Evolutionary conservation across 2,888 invertebrate genomes (phyloP).

Genomic region (Scelioninae gen. 2): DNA sequence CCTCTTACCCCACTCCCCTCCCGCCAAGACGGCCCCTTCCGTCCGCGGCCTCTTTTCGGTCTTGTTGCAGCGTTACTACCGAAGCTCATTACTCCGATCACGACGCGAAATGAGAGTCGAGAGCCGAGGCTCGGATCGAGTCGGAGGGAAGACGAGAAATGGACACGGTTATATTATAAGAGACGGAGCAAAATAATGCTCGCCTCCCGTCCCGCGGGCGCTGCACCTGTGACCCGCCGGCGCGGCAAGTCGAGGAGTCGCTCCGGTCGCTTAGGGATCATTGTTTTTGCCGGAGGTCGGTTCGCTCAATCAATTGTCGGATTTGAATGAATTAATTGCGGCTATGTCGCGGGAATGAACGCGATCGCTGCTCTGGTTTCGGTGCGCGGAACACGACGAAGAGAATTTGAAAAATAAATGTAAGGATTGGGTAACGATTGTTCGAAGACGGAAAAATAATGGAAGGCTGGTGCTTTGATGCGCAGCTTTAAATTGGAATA

Average conservation of each 20-base stretch:
- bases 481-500: too few species aligned
- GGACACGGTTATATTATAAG: constrained; percentile 74
- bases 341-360: too few species aligned
- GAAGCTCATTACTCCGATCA: constrained; percentile 75
- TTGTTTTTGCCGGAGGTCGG: too few species aligned
- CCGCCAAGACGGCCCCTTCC: constrained; percentile 61
- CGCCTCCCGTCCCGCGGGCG: constrained; percentile 68
- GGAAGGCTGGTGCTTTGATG: too few species aligned
- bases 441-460: too few species aligned
- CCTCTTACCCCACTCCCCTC: constrained; percentile 62
- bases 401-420: too few species aligned
- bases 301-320: too few species aligned
- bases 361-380: too few species aligned
- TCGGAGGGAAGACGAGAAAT: constrained; percentile 70
- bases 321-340: too few species aligned
- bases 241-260: constrained; percentile 12
- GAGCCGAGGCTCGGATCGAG: constrained; percentile 67
- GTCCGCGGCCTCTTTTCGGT: constrained; percentile 47
- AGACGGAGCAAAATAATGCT: constrained; percentile 71
- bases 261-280: too few species aligned
- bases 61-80: constrained; percentile 64
- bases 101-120: constrained; percentile 73
- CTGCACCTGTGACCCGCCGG: constrained; percentile 61
- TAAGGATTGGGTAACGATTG: too few species aligned
- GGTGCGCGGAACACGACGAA: too few species aligned